These are phyloP conservation scores for Diachrysia chrysitis DNA, from an alignment of 2,888 invertebrate genomes.

Conservation along the genomic window DNA sequence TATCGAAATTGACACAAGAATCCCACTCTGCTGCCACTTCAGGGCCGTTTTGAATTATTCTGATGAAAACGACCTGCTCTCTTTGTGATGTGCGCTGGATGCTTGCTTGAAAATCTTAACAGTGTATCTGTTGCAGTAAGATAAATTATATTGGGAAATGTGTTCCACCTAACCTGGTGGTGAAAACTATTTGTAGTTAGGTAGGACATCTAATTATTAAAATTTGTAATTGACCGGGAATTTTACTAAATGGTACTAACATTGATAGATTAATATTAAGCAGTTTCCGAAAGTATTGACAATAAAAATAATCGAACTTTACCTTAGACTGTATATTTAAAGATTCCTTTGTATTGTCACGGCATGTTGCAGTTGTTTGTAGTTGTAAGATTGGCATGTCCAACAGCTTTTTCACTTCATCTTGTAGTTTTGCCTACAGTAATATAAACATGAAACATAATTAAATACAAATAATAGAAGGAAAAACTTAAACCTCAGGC, in stretches of 20 bases:
- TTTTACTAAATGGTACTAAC: background rate
- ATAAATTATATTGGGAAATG: constrained; percentile 9
- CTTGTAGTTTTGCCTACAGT: constrained; percentile 44
- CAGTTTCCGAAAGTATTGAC: background rate
- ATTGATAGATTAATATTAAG: background rate
- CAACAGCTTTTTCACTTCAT: constrained; percentile 56
- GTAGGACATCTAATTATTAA: too few species aligned
- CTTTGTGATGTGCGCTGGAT: constrained; percentile 14
- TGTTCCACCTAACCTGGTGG: background rate
- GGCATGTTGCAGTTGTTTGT: background rate
- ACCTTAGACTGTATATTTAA: constrained; percentile 9
- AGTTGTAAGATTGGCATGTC: constrained; percentile 46
- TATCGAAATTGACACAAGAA: constrained; percentile 7
- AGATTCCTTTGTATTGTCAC: constrained; percentile 6
- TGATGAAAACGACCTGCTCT: background rate
- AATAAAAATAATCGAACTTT: background rate
- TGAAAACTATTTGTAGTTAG: background rate
- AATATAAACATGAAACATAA: background rate
- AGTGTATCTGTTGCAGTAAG: constrained; percentile 16
- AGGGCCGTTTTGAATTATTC: constrained; percentile 1
- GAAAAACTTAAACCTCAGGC: too few species aligned
- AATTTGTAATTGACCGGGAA: too few species aligned
- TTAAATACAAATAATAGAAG: too few species aligned
- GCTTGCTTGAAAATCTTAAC: constrained; percentile 17
- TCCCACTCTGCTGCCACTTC: constrained; percentile 8